phyloP scores from a whole-genome alignment of 2,888 invertebrate species.

The Philereme transversata region DNA sequence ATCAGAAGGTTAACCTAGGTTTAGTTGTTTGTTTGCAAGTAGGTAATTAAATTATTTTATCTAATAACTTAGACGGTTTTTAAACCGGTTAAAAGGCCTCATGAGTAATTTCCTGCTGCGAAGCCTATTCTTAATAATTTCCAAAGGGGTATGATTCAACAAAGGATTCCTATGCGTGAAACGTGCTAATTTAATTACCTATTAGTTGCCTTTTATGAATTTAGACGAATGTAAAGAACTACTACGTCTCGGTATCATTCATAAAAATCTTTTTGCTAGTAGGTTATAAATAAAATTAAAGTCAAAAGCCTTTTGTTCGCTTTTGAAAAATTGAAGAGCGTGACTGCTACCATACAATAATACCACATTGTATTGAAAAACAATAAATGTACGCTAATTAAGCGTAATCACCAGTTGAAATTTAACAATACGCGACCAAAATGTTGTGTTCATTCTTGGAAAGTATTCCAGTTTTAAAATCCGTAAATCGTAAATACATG shows the following conservation, averaged over 20 bases:
- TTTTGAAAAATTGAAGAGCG: background rate
- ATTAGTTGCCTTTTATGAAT: conserved; percentile 2
- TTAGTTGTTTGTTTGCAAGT: too few species aligned
- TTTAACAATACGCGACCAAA: conserved; percentile 6
- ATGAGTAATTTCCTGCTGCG: too few species aligned
- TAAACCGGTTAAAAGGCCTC: too few species aligned
- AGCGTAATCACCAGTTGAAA: conserved; percentile 5
- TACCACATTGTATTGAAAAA: conserved; percentile 3
- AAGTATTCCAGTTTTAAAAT: conserved; percentile 13
- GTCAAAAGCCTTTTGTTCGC: background rate
- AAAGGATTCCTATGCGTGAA: background rate
- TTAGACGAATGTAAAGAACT: background rate
- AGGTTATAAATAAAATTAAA: background rate
- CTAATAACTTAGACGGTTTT: too few species aligned
- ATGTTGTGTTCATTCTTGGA: conserved; percentile 11
- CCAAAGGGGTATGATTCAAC: background rate
- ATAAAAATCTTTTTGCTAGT: background rate
- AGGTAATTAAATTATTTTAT: too few species aligned
- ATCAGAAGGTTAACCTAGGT: too few species aligned
- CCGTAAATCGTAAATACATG: conserved; percentile 33
- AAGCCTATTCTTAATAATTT: background rate
- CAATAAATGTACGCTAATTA: conserved; percentile 4
- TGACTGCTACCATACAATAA: conserved; percentile 1
- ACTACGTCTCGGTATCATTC: background rate
- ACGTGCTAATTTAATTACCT: conserved; percentile 4